Evolutionary conservation across 2,797 vertebrate genomes (phyloP), one percentile per base, ranked within the genome.

Genomic region (Bradypodion pumilum): DNA sequence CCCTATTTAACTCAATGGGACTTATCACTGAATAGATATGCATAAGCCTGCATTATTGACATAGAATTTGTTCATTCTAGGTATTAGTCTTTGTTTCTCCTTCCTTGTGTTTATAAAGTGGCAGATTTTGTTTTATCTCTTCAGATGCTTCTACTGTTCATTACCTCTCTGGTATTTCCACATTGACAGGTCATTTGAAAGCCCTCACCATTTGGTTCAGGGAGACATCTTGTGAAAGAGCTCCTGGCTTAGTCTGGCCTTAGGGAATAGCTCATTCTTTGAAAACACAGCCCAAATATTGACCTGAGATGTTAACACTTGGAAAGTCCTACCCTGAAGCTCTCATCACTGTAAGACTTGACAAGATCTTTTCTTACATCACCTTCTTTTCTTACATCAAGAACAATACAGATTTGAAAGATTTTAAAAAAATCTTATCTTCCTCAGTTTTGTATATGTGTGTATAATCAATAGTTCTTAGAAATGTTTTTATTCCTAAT

Each of bases 401-500:
- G 42, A 56, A 73, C 29, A 73, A 19, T 46, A 37, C 32, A 16
- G 5, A 15, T 77, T n/a, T 65, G 35, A 70, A 60, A 56, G 52
- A 40, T 66, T 63, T 27, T 65, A 27, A n/a, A 60, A 69, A 70
- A 82, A n/a, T 15, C n/a, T n/a, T n/a, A 7, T 5, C 29, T 65
- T 29, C 10, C 10, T 32, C 29, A 2, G 7, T 16, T 56, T 15
- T 56, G 52, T 56, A 19, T 56, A 15, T 52, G 49, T 52, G 49
- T 52, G 49, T 52, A 49, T 52, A 19, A 56, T 56, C 42, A 60
- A 46, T 44, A 60, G n/a, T 60, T 60, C 46, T 46, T 69, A 76
- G 25, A 76, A 81, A 35, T 59, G 86, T 70, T 72, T 68, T 81
- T 87, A 35, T 86, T 46, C 49, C 15, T 82, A 80, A 60, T 35